phyloP scores from a whole-genome alignment of 2,113 vertebrate species.

The Tor tambroides region DNA sequence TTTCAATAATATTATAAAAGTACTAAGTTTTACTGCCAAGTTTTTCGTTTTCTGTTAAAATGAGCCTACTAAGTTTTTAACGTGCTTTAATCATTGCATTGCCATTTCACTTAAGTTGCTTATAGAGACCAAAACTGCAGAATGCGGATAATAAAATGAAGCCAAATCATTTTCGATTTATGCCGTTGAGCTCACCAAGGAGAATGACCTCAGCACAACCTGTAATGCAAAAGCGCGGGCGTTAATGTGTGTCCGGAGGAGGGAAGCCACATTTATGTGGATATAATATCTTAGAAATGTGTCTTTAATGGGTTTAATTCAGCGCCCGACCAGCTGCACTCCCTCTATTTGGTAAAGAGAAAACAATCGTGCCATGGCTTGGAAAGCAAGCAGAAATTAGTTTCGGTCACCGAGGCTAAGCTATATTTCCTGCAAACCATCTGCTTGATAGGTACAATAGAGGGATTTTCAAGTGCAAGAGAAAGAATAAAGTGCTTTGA shows the following conservation, averaged over 20 bases:
- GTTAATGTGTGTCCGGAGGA: constrained; percentile 56
- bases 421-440: constrained; percentile 98
- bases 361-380: constrained; percentile 89
- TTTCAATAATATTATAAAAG: not conserved
- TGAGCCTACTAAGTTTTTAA: no score
- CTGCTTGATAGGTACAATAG: constrained; percentile 98
- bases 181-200: not conserved
- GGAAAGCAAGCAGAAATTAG: constrained; percentile 97
- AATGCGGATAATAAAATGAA: not conserved
- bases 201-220: not conserved
- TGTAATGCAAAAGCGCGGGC: constrained; percentile 21
- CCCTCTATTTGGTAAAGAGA: constrained; percentile 87
- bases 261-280: constrained; percentile 67
- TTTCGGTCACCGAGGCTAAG: constrained; percentile 92
- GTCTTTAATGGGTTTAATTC: constrained; percentile 98
- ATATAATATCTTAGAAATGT: constrained; percentile 97
- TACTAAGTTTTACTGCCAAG: not conserved
- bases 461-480: constrained; percentile 87
- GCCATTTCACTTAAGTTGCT: not conserved
- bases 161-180: not conserved
- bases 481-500: constrained; percentile 81
- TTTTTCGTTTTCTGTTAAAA: not conserved
- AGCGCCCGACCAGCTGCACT: constrained; percentile 92
- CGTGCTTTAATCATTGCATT: not conserved
- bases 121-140: not conserved